Conservation (phyloP, 2,113 vertebrate genomes). For the Montifringilla adamsi region DNA sequence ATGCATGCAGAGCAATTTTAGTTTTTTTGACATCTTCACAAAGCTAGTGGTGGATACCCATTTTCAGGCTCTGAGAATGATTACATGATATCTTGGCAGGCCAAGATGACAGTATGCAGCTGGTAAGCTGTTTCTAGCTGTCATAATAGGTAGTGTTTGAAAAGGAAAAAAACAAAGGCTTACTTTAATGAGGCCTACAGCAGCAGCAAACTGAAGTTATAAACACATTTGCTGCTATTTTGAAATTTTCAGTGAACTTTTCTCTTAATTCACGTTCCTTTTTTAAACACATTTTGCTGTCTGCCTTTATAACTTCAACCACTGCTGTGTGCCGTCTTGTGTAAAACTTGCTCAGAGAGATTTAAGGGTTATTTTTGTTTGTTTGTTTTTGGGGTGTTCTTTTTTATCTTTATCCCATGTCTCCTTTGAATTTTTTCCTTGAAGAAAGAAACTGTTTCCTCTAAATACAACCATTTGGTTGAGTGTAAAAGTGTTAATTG, state of each 20-base stretch:
- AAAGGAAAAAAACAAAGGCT: conserved; percentile 47
- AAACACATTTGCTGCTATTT: conserved; percentile 30
- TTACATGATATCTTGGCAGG: conserved; percentile 58
- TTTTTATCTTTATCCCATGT: conserved; percentile 19
- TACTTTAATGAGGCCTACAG: conserved; percentile 50
- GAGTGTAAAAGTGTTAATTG: conserved; percentile 42
- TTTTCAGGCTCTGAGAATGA: conserved; percentile 53
- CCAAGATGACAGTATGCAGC: conserved; percentile 58
- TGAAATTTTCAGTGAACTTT: conserved; percentile 35
- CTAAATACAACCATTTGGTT: not conserved
- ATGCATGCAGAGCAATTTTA: conserved; percentile 20
- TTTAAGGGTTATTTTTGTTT: conserved; percentile 35
- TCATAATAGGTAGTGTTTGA: conserved; percentile 63
- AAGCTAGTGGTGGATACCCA: conserved; percentile 10
- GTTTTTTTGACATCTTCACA: conserved; percentile 28
- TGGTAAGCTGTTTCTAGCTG: conserved; percentile 63
- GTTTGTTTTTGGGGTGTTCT: conserved; percentile 34
- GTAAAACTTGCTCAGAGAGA: not conserved
- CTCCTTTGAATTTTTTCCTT: conserved; percentile 43
- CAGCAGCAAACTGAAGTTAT: conserved; percentile 27
- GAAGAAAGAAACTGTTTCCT: conserved; percentile 57
- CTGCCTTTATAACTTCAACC: not conserved
- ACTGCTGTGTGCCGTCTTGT: not conserved
- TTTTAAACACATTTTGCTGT: not conserved
- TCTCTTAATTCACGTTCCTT: not conserved